Conservation (phyloP, 2,797 vertebrate species). For the Thalassophryne amazonica region DNA sequence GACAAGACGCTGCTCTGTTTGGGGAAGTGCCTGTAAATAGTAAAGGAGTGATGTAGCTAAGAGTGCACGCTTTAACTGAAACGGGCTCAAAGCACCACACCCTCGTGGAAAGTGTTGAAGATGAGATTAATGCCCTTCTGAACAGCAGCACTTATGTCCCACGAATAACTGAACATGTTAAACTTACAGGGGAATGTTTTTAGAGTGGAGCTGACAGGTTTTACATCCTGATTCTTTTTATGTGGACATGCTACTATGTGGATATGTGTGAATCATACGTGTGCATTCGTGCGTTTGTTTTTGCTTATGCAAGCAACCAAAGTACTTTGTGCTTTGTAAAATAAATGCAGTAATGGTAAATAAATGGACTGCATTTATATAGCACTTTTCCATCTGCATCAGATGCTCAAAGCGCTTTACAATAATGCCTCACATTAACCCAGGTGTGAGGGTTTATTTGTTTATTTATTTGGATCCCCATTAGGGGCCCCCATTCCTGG, state of each 20-base stretch:
- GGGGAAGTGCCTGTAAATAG: conserved; percentile 46
- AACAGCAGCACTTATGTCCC: conserved; percentile 17
- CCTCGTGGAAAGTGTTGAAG: conserved; percentile 33
- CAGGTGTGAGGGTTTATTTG: no score
- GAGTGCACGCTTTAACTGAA: conserved; percentile 24
- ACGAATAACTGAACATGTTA: conserved; percentile 1
- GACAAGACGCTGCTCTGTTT: conserved; percentile 67
- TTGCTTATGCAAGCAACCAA: background rate
- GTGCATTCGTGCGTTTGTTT: background rate
- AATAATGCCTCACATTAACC: no score
- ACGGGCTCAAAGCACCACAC: conserved; percentile 15
- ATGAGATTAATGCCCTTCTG: conserved; percentile 12
- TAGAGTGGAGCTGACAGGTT: conserved; percentile 21
- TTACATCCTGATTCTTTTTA: background rate
- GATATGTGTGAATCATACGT: no score
- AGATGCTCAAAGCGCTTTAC: no score
- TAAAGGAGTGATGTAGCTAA: conserved; percentile 29
- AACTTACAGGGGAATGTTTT: no score
- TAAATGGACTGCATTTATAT: no score
- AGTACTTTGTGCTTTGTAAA: no score
- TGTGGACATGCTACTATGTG: background rate
- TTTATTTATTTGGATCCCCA: no score
- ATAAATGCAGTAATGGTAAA: no score
- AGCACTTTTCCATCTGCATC: no score
- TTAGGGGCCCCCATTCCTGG: no score